Evolutionary conservation across 1,140 invertebrate genomes (phyloP).

Genomic region (Drosophila ironensis): DNA sequence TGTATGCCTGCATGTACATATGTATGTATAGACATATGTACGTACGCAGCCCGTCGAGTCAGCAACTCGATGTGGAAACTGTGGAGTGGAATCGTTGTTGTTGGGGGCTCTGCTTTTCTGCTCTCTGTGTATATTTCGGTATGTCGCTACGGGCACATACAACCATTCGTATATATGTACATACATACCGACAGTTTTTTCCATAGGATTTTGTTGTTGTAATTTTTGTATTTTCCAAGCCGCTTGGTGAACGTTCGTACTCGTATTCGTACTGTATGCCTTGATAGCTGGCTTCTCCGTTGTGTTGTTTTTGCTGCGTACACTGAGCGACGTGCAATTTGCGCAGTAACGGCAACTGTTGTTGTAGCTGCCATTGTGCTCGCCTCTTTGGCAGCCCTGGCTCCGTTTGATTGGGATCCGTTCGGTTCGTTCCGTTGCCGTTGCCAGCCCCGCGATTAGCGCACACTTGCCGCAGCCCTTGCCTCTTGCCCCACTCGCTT

Average conservation of each 20-base stretch:
- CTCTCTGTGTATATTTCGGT: conserved; percentile 41
- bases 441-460: conserved; percentile 59
- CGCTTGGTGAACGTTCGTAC: conserved; percentile 37
- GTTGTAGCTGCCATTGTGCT: conserved; percentile 10
- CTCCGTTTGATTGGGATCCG: conserved; percentile 23
- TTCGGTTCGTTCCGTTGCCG: too few species aligned
- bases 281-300: conserved; percentile 29
- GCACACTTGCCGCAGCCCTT: conserved; percentile 53
- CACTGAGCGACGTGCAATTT: conserved; percentile 74
- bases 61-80: conserved; percentile 62
- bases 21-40: conserved; percentile 11
- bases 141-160: conserved; percentile 40
- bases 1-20: neutral
- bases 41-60: conserved; percentile 37
- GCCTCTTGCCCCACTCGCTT: conserved; percentile 23
- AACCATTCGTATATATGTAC: conserved; percentile 19
- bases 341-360: conserved; percentile 72
- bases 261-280: conserved; percentile 44
- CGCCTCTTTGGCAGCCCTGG: conserved; percentile 50
- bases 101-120: conserved; percentile 15
- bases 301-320: conserved; percentile 51
- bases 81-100: conserved; percentile 55
- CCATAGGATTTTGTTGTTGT: conserved; percentile 47
- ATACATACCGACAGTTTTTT: conserved; percentile 42
- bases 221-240: conserved; percentile 53